A percentile compares a stretch with the other conserved stretches of the same genome.
These are phyloP conservation scores for Rhombomys opimus DNA, from an alignment of 2,113 vertebrate genomes.

Conservation along the genomic window DNA sequence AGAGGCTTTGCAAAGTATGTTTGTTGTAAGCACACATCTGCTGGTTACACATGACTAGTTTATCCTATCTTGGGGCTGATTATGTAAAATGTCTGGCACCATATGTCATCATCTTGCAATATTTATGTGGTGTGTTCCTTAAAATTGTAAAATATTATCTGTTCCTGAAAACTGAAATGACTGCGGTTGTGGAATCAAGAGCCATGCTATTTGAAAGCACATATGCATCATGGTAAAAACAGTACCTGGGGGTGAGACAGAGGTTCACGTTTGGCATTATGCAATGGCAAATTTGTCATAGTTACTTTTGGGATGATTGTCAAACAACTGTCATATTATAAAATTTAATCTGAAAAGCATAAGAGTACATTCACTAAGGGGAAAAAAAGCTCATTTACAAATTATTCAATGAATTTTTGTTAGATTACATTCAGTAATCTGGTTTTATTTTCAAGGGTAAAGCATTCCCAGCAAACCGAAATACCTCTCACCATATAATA, in stretches of 20 bases:
- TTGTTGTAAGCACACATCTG: conserved; percentile 56
- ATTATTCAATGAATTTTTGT: conserved; percentile 21
- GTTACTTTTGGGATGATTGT: conserved; percentile 23
- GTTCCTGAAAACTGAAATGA: conserved; percentile 50
- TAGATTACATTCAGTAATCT: conserved; percentile 32
- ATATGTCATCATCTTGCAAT: conserved; percentile 61
- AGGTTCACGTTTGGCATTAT: background rate
- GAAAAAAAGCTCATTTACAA: conserved; percentile 23
- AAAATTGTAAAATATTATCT: conserved; percentile 24
- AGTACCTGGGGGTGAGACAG: background rate
- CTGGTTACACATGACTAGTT: conserved; percentile 25
- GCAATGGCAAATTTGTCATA: background rate
- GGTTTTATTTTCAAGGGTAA: conserved; percentile 50
- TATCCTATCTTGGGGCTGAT: background rate
- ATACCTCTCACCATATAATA: background rate
- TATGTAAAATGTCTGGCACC: conserved; percentile 41
- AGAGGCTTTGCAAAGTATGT: conserved; percentile 48
- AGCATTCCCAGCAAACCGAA: background rate
- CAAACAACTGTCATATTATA: conserved; percentile 27
- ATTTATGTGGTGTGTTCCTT: background rate
- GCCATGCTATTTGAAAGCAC: background rate
- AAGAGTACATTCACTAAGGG: conserved; percentile 49
- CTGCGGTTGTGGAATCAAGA: conserved; percentile 39
- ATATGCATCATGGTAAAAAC: background rate
- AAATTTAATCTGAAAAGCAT: conserved; percentile 29